Conservation (phyloP, 2,888 invertebrate species). For the Empis stercorea region DNA sequence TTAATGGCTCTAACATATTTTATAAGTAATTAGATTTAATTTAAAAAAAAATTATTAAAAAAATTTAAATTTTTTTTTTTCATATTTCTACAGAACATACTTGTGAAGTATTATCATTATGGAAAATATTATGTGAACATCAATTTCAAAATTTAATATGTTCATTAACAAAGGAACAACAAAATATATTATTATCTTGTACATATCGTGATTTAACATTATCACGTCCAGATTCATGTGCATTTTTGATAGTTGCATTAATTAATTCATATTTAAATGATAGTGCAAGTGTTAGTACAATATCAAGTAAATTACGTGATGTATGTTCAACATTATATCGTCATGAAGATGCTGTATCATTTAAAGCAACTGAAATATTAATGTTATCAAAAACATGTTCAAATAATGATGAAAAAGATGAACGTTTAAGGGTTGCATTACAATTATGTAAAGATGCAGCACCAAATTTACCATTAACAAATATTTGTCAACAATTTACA, state of each 20-base stretch:
- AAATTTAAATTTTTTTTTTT: too few relatives aligned
- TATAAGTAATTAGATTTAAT: constrained; percentile 38
- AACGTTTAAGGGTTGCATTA: constrained; percentile 63
- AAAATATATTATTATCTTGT: constrained; percentile 47
- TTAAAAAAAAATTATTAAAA: background rate
- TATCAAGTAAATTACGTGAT: constrained; percentile 74
- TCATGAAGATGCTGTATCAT: constrained; percentile 89
- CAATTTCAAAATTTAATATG: constrained; percentile 71
- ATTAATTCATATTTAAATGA: constrained; percentile 89
- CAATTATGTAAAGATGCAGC: constrained; percentile 80
- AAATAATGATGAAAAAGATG: constrained; percentile 62
- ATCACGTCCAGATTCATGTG: constrained; percentile 45
- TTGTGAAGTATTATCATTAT: constrained; percentile 81
- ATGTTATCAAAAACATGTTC: constrained; percentile 64
- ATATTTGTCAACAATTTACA: constrained; percentile 75
- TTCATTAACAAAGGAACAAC: constrained; percentile 52
- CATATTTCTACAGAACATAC: constrained; percentile 48
- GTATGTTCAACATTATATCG: constrained; percentile 89
- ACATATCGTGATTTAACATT: constrained; percentile 42
- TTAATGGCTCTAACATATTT: constrained; percentile 62
- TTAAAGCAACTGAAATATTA: constrained; percentile 86
- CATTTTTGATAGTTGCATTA: constrained; percentile 65
- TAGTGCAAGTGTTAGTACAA: constrained; percentile 86
- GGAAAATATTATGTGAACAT: constrained; percentile 87
- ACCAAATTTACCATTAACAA: constrained; percentile 69